phyloP scores from a whole-genome alignment of 2,113 vertebrate species.

The Meles meles region DNA sequence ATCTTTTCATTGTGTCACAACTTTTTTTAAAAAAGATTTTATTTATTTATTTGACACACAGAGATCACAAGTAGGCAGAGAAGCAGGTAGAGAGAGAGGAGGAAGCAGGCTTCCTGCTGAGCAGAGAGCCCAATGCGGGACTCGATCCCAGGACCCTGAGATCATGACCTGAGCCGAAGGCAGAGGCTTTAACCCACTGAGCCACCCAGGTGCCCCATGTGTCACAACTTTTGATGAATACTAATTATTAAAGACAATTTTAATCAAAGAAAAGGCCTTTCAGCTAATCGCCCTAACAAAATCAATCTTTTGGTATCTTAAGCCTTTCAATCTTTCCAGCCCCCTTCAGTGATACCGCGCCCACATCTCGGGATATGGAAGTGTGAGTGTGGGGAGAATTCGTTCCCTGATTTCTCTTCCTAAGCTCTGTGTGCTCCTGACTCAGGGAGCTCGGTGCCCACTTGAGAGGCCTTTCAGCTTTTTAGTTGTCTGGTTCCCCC shows the following conservation, averaged over 20 bases:
- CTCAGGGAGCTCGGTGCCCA: not conserved
- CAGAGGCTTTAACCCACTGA: too few relatives aligned
- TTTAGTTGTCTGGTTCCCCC: slow-evolving; percentile 70
- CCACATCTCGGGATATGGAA: accelerated
- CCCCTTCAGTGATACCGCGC: not conserved
- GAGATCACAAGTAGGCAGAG: too few relatives aligned
- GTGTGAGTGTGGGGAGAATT: too few relatives aligned
- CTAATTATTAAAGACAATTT: not conserved
- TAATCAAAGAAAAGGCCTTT: not conserved
- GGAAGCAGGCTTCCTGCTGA: too few relatives aligned
- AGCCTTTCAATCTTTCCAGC: not conserved
- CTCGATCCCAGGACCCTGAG: too few relatives aligned
- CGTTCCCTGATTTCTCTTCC: not conserved
- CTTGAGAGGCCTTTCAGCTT: slow-evolving; percentile 43
- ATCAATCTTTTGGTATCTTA: not conserved
- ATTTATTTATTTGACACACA: too few relatives aligned
- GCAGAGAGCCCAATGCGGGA: too few relatives aligned
- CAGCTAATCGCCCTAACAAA: not conserved
- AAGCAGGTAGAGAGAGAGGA: too few relatives aligned
- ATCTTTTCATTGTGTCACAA: not conserved
- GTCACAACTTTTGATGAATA: not conserved
- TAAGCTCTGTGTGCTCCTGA: not conserved
- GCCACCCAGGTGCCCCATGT: too few relatives aligned
- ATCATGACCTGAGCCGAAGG: too few relatives aligned
- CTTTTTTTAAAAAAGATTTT: not conserved